Evolutionary conservation across 2,113 vertebrate species (phyloP), one percentile per base, ranked within the genome.

Genomic region (Pangasianodon gigas): DNA sequence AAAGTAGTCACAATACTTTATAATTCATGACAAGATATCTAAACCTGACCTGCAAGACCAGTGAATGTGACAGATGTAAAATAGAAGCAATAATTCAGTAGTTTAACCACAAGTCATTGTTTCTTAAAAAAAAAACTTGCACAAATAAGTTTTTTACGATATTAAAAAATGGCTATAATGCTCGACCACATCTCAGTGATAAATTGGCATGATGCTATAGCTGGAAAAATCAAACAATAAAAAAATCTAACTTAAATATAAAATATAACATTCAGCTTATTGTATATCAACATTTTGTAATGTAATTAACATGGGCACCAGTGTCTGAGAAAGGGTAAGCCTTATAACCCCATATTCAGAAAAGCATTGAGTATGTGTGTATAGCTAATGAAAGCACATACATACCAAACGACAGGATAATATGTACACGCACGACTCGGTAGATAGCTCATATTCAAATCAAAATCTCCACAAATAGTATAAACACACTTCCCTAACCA

Each of bases 61-160:
- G 91, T 90, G 87, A 90, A 93, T 93, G 51, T 89, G 93, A 88
- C 69, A 77, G 54, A 86, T 74, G 83, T 87, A 89, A 92, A 87
- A 89, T 18, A 89, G 67, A 85, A 74, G 58, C 56, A 91, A 94
- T 91, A 92, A 87, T 60, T 96, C 96, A 96, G 96, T 96, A 96
- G 95, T 96, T 95, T 92, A 89, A 81, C 91, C 91, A 93, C 93
- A 93, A 92, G 91, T 74, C 93, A 91, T 89, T 89, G 84, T 87
- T 92, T 58, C 86, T 90, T 91, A 92, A 24, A 87, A 83, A 44
- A 93, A 74, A 88, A 88, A 80, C 77, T 86, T 87, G 62, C 75
- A 86, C 52, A 83, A 83, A 51, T 14, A 52, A 6, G 74, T 10
- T 80, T 80, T 79, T 88, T 65, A 82, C 86, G 74, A 89, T 93